Evolutionary conservation across 2,888 invertebrate genomes (phyloP).

Genomic region (Seira ritae): DNA sequence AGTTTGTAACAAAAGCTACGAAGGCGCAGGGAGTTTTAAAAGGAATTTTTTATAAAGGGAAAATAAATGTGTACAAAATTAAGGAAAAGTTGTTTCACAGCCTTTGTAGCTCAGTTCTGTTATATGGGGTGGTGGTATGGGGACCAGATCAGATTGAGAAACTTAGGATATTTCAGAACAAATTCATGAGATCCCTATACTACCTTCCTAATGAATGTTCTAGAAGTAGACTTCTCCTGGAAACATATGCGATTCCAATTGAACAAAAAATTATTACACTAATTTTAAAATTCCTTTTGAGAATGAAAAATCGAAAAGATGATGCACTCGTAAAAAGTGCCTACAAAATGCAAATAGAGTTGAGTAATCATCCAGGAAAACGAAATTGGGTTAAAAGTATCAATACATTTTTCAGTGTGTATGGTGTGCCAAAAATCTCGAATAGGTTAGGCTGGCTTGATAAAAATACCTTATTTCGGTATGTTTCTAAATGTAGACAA

Average conservation of each 20-base stretch:
- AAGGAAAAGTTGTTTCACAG: neutral
- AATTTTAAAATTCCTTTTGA: neutral
- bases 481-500: no score
- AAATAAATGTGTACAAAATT: neutral
- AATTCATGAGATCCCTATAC: conserved; percentile 21
- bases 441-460: no score
- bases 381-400: conserved; percentile 16
- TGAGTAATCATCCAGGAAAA: neutral
- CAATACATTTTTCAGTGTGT: no score
- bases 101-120: neutral
- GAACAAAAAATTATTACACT: neutral
- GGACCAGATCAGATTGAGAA: neutral
- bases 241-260: conserved; percentile 15
- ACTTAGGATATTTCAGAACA: conserved; percentile 24
- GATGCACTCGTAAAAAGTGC: neutral
- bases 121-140: conserved; percentile 20
- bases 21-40: neutral
- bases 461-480: no score
- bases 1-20: neutral
- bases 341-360: neutral
- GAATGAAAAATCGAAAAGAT: neutral
- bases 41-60: neutral
- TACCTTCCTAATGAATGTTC: conserved; percentile 18
- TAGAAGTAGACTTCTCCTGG: conserved; percentile 20
- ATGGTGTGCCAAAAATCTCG: no score